Percentiles rank a stretch among this genome's conserved stretches.
phyloP scores from a whole-genome alignment of 2,113 vertebrate genomes.

The Pelvicachromis taeniatus region DNA sequence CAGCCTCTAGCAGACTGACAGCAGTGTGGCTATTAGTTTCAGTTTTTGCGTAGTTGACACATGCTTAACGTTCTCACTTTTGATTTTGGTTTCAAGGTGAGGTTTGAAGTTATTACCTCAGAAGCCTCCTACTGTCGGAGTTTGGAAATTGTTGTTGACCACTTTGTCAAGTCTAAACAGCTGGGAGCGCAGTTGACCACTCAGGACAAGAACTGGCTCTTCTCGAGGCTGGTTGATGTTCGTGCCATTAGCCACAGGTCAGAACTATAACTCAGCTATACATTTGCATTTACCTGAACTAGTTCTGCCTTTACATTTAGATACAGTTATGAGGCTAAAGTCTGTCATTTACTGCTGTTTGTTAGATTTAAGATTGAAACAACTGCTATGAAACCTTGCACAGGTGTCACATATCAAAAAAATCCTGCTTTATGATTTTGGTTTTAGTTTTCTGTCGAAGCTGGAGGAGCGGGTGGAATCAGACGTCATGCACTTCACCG shows the following conservation, averaged over 20 bases:
- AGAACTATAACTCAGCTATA: not conserved
- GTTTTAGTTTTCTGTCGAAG: conserved; percentile 85
- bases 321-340: not conserved
- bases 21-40: rapidly evolving
- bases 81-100: conserved; percentile 73
- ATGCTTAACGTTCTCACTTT: not conserved
- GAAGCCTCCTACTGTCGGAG: conserved; percentile 94
- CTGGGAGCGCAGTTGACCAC: conserved; percentile 78
- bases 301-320: not conserved
- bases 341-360: not conserved
- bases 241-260: conserved; percentile 87
- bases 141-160: conserved; percentile 88
- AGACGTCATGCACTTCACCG: conserved; percentile 83
- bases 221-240: conserved; percentile 87
- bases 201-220: conserved; percentile 95
- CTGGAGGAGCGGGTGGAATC: conserved; percentile 90
- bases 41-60: not conserved
- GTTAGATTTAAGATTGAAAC: not conserved
- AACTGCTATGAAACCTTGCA: not conserved
- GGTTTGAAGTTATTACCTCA: conserved; percentile 93
- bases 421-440: not conserved
- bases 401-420: not conserved
- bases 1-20: not conserved
- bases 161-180: conserved; percentile 83
- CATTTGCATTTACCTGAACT: not conserved